These are phyloP conservation scores for Cryptus viduatorius DNA, from an alignment of 2,888 invertebrate species.

Conservation along the genomic window DNA sequence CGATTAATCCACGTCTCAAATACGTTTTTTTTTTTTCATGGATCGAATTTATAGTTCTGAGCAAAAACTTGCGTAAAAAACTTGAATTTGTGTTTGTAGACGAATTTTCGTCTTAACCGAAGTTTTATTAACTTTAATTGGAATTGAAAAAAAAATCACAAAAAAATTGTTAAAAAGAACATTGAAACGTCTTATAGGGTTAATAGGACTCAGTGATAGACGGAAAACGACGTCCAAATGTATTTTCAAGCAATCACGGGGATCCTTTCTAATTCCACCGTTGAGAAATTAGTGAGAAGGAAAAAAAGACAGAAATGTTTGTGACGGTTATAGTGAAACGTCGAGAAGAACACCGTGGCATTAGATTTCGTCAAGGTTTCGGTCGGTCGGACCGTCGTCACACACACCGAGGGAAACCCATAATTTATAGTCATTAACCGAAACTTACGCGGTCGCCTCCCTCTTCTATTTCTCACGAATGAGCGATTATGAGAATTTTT, in stretches of 20 bases:
- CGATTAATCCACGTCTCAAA: neutral
- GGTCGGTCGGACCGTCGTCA: conserved; percentile 70
- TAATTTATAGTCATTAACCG: conserved; percentile 80
- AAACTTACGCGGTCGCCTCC: conserved; percentile 73
- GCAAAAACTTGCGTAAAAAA: neutral
- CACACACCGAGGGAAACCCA: conserved; percentile 71
- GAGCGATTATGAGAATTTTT: conserved; percentile 72
- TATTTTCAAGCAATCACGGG: neutral
- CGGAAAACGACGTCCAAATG: no score
- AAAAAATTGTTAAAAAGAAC: no score
- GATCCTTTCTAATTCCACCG: conserved; percentile 24
- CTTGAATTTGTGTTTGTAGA: neutral
- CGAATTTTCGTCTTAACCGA: neutral
- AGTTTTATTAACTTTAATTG: neutral
- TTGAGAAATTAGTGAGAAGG: conserved; percentile 24
- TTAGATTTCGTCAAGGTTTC: conserved; percentile 70
- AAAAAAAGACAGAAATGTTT: conserved; percentile 10
- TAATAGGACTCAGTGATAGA: no score
- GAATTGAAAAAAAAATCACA: neutral
- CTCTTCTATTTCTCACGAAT: conserved; percentile 73
- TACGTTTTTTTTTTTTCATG: conserved; percentile 1
- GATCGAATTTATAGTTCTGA: neutral
- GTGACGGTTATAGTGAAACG: conserved; percentile 24
- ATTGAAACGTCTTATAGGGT: no score
- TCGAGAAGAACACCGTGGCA: conserved; percentile 30